Percentiles rank a stretch among this genome's conserved stretches.
Evolutionary conservation across 2,113 vertebrate genomes (phyloP).

Genomic region (Proteles cristata): DNA sequence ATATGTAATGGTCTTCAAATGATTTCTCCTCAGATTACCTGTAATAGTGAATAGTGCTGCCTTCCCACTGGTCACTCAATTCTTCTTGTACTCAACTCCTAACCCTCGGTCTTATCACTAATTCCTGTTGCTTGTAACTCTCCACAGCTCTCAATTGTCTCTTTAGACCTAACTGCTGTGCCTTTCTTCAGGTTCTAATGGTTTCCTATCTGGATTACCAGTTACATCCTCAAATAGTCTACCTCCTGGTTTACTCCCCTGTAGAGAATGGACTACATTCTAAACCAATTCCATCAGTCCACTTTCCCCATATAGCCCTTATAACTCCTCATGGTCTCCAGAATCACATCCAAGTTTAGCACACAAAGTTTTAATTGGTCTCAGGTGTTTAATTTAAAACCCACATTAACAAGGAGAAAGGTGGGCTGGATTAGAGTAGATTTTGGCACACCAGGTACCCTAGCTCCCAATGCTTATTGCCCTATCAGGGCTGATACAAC

Average conservation of each 20-base stretch:
- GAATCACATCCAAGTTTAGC: background rate
- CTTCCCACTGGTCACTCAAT: background rate
- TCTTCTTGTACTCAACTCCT: background rate
- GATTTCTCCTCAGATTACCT: background rate
- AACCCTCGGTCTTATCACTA: background rate
- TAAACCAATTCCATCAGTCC: background rate
- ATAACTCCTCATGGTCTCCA: background rate
- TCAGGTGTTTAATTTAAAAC: constrained; percentile 17
- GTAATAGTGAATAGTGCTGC: background rate
- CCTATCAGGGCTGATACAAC: background rate
- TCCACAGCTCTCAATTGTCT: background rate
- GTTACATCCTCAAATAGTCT: background rate
- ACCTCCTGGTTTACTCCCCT: background rate
- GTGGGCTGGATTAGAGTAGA: background rate
- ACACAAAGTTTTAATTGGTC: background rate
- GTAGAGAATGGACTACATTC: background rate
- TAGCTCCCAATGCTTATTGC: background rate
- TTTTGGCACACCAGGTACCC: background rate
- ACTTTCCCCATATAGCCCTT: background rate
- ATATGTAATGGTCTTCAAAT: background rate
- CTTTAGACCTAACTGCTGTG: background rate
- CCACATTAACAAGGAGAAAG: background rate
- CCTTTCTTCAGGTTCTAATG: background rate
- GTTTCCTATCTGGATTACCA: background rate
- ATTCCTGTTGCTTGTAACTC: background rate